A percentile compares a stretch with the other conserved stretches of the same genome.
These are phyloP conservation scores for Columba livia DNA, from an alignment of 2,113 vertebrate genomes.

Conservation along the genomic window DNA sequence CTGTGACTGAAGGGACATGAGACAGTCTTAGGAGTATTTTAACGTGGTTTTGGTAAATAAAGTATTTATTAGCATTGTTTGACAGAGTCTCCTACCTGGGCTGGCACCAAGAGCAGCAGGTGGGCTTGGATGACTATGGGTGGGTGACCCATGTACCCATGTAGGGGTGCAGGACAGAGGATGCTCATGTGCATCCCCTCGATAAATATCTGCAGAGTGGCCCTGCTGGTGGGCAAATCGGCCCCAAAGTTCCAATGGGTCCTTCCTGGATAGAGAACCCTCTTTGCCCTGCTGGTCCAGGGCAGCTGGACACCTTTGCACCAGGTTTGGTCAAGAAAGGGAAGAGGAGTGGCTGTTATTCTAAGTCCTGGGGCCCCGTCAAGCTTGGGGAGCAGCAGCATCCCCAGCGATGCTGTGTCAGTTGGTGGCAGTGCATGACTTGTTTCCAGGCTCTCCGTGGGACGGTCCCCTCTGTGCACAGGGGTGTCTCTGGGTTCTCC, in stretches of 20 bases:
- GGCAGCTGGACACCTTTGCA: not conserved
- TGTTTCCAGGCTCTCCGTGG: not conserved
- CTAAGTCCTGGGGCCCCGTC: not conserved
- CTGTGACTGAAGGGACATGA: not conserved
- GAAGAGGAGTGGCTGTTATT: not conserved
- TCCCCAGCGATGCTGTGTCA: not conserved
- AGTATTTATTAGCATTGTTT: not conserved
- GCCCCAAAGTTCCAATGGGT: too few relatives aligned
- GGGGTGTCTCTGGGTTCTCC: not conserved
- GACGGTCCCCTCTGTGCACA: not conserved
- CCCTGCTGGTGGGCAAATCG: fast-evolving
- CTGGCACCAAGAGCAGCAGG: not conserved
- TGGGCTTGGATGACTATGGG: not conserved
- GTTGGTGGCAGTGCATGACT: not conserved
- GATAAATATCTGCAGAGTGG: fast-evolving
- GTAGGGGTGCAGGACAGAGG: not conserved
- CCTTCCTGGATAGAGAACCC: fast-evolving
- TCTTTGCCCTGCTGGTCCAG: not conserved
- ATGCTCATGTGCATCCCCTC: fast-evolving
- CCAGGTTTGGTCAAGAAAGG: not conserved
- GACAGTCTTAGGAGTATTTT: not conserved
- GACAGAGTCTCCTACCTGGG: fast-evolving
- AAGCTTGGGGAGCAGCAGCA: not conserved
- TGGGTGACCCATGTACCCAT: fast-evolving
- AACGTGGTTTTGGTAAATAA: conserved; percentile 6